Evolutionary conservation across 2,797 vertebrate species (phyloP).

Genomic region (Mus caroli): DNA sequence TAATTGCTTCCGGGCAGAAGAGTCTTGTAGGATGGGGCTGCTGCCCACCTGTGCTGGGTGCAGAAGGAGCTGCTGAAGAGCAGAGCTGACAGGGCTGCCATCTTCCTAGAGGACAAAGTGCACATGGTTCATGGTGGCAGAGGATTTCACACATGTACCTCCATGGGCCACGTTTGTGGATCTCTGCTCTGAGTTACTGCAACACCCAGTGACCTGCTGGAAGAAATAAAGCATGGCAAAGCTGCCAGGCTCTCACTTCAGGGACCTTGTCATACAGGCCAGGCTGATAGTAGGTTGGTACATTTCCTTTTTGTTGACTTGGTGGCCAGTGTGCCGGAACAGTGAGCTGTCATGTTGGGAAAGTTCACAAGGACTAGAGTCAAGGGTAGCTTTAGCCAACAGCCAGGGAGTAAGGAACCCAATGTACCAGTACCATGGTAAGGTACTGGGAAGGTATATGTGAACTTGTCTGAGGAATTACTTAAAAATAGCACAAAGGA

Average conservation of each 20-base stretch:
- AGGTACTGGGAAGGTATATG: rapidly evolving
- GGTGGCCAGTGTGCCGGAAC: not conserved
- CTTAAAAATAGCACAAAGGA: not conserved
- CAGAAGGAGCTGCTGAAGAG: rapidly evolving
- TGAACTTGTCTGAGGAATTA: no score
- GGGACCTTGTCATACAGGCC: not conserved
- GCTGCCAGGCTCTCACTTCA: not conserved
- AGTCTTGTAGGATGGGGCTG: not conserved
- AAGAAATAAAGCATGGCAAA: not conserved
- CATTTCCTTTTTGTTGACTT: not conserved
- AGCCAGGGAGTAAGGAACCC: rapidly evolving
- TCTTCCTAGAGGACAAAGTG: not conserved
- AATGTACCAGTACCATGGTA: rapidly evolving
- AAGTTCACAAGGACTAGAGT: rapidly evolving
- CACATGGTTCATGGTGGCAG: rapidly evolving
- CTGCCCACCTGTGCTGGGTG: not conserved
- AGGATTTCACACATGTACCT: rapidly evolving
- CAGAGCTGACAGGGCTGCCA: rapidly evolving
- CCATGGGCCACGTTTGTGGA: rapidly evolving
- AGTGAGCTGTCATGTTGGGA: not conserved
- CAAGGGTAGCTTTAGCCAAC: rapidly evolving
- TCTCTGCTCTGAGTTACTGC: not conserved
- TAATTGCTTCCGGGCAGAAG: not conserved
- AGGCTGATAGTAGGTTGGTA: not conserved
- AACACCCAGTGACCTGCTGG: not conserved